phyloP scores from a whole-genome alignment of 2,113 vertebrate species.

The Coreoperca whiteheadi region DNA sequence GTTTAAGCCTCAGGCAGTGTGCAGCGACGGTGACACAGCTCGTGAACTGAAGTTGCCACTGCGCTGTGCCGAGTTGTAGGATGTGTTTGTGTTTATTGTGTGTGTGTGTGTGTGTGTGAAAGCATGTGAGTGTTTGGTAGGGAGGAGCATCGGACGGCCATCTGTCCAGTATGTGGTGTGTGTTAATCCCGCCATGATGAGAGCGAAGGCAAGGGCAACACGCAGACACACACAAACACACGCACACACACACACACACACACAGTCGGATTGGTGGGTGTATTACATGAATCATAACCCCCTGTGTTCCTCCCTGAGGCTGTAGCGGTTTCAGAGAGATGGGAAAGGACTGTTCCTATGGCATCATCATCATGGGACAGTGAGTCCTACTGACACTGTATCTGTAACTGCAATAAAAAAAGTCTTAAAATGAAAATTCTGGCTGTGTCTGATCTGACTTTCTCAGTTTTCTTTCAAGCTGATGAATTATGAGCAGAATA shows the following conservation, averaged over 20 bases:
- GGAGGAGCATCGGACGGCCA: conserved; percentile 65
- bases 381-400: neutral
- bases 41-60: conserved; percentile 59
- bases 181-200: conserved; percentile 75
- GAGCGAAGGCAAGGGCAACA: conserved; percentile 60
- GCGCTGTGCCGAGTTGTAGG: conserved; percentile 34
- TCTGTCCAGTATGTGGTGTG: conserved; percentile 74
- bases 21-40: conserved; percentile 67
- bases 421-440: neutral
- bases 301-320: conserved; percentile 41
- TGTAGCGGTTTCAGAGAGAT: neutral
- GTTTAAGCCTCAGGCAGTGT: conserved; percentile 58
- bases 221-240: conserved; percentile 31
- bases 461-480: neutral
- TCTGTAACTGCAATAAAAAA: neutral
- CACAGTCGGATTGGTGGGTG: conserved; percentile 43
- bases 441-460: neutral
- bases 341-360: neutral
- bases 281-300: conserved; percentile 56
- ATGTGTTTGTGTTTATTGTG: conserved; percentile 15
- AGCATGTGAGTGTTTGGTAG: conserved; percentile 36
- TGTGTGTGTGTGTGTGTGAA: conserved; percentile 34
- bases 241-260: conserved; percentile 17
- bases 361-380: conserved; percentile 39
- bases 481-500: neutral